These are phyloP conservation scores for Sterrhoptilus dennistouni DNA, from an alignment of 2,113 vertebrate species.

Conservation along the genomic window DNA sequence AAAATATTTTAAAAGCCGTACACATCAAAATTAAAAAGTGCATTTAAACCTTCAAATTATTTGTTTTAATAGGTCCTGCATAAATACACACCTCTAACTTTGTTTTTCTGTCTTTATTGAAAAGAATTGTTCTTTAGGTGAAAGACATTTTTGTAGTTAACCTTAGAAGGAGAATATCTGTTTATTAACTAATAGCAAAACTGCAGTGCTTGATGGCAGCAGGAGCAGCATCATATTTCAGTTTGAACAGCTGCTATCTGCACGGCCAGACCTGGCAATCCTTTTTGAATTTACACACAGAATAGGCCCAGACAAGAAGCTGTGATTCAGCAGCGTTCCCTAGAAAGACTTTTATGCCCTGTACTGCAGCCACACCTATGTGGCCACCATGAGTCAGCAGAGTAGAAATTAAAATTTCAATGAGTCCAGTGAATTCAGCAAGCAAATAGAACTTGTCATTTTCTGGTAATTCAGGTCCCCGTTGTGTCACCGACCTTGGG, in stretches of 20 bases:
- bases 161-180: not conserved
- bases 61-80: not conserved
- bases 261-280: not conserved
- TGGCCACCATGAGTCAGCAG: not conserved
- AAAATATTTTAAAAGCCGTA: not conserved
- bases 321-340: not conserved
- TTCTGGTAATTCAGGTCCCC: not conserved
- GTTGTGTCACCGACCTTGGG: slow-evolving; percentile 28
- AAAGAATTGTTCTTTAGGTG: not conserved
- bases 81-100: not conserved
- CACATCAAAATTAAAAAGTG: not conserved
- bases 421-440: not conserved
- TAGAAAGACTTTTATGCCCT: not conserved
- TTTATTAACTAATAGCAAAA: slow-evolving; percentile 11
- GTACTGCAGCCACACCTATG: not conserved
- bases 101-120: not conserved
- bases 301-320: not conserved
- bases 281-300: not conserved
- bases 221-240: not conserved
- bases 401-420: slow-evolving; percentile 14
- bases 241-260: not conserved
- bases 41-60: not conserved
- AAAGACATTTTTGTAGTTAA: not conserved
- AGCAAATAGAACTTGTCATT: not conserved
- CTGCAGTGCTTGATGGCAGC: not conserved